Base-by-base conservation (phyloP, 2,888 invertebrate genomes). In the Noctua janthe region DNA sequence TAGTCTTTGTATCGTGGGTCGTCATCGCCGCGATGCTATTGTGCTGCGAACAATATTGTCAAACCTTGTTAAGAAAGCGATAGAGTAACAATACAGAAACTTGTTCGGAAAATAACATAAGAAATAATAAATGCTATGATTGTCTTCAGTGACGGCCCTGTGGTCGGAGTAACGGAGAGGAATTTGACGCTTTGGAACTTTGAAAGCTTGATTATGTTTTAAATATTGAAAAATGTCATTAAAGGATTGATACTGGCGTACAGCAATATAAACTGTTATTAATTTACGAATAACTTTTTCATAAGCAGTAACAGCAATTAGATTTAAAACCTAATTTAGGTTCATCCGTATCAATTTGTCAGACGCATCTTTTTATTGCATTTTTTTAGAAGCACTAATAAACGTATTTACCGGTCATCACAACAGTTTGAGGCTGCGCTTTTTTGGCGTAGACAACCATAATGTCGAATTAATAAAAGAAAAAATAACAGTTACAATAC, bases 1-100 rank as follows among this genome's bases (percentile, higher is more conserved):
- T 79, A 80, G 81, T 82, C 78, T 81, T 87, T 89, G 80, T 89
- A 90, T 89, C 90, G 59, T 70, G 74, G 87, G 85, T 87, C 89
- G 80, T 86, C 88, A 90, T 89, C 89, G 77, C 72, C 23, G 71
- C 74, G 62, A 47, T 47, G 80, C 88, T 54, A 91, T 92, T 92
- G 92, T 92, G 80, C 80, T 74, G 72, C 62, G 78, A 88, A 87
- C 91, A 90, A 90, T 89, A 91, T 90, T 91, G 90, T 90, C 87
- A 87, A 89, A 88, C 87, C 88, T 90, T 89, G 87, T 90, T 91
- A 88, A 82, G 86, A 88, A 83, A 86, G 73, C 87, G 84, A 82
- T 79, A 74, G 59, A 78, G 79, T 43, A 74, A 80, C 88, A 87
- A 87, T 85, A 80, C 66, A 82, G 51, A 78, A 75, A 73, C 78